Evolutionary conservation across 2,888 invertebrate genomes (phyloP), one percentile per base, ranked within the genome.

Genomic region (Thereva nobilitata): DNA sequence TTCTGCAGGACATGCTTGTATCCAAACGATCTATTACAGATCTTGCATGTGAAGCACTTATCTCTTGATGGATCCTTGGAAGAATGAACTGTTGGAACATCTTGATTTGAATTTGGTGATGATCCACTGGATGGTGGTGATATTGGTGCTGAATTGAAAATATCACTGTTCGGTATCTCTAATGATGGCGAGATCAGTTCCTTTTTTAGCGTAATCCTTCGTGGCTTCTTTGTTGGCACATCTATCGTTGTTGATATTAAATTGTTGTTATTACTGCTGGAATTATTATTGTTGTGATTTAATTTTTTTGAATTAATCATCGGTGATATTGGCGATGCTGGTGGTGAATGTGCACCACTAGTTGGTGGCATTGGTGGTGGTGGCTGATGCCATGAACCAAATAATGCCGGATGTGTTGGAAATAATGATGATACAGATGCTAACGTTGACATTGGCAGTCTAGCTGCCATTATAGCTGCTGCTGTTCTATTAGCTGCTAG

Each of bases 1-100:
- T 95, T 95, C 81, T 95, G 95, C 57, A 95, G 83, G 23, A 95
- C 95, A 81, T 95, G 95, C 77, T 95, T 95, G 84, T 95, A 95
- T 55, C 95, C 95, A 76, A 95, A 95, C 8, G 91, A 91, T 72
- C 94, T 87, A 69, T 90, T 89, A 83, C 95, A 95, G 54, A 92
- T 87, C 64, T 89, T 89, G 80, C 95, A 96, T 35, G 91, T 92
- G 82, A 95, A 95, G 67, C 91, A 89, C 78, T 93, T 92, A 76
- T 93, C 93, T 8, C 90, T 83, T 0, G 86, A 73, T 2, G 86
- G 84, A 71, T 86, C 83, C 65, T 84, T 84, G 4, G 82, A 45
- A 7, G 54, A 38, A 34, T 65, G 67, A 6, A 67, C 61, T 44
- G 7, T 69, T 52, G 73, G 72, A 40, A 73, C 74, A 10, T 79